Base-by-base conservation (phyloP, 2,888 invertebrate species). In the Actias luna region DNA sequence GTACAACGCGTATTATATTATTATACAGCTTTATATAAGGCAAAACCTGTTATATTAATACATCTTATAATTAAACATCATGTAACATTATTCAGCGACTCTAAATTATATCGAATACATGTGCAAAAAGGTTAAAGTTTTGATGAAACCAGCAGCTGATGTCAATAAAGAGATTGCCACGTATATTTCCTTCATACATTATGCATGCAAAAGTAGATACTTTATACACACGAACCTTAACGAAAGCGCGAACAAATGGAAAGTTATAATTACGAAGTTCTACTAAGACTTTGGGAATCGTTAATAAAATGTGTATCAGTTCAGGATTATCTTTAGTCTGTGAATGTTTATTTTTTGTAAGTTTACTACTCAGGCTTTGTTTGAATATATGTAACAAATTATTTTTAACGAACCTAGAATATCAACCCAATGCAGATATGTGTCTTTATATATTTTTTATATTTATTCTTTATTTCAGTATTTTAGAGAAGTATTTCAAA, bases 221-320 rank as follows among this genome's bases (percentile, higher is more conserved):
- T 59, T 42, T 39, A 42, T 59, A 59, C 59, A 59, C 59, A 59
- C 59, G 59, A 42, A 59, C 39, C 29, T 59, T 59, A 62, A 33
- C 61, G 57, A 62, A 46, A 62, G 46, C 61, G 39, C 18, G 39
- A 57, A 58, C 39, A 42, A 29, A 46, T 25, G 52, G 39, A 46
- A 63, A 63, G 39, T 63, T 63, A 59, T 63, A 63, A 63, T 63
- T 59, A 59, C 36, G n/a, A 36, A 59, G 59, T 60, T 63, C 22
- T 16, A n/a, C 29, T 60, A 55, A 55, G 36, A 39, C 31, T 39
- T 39, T 29, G 31, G 16, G 22, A 61, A 33, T 25, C 7, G 22
- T 12, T n/a, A n/a, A 52, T 16, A 52, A 52, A 52, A 27, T 52
- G 27, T 29, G 16, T 52, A 52, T 27, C 27, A 25, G 16, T 52